Base-by-base conservation (phyloP, 2,888 invertebrate genomes). In the Pocota personata region DNA sequence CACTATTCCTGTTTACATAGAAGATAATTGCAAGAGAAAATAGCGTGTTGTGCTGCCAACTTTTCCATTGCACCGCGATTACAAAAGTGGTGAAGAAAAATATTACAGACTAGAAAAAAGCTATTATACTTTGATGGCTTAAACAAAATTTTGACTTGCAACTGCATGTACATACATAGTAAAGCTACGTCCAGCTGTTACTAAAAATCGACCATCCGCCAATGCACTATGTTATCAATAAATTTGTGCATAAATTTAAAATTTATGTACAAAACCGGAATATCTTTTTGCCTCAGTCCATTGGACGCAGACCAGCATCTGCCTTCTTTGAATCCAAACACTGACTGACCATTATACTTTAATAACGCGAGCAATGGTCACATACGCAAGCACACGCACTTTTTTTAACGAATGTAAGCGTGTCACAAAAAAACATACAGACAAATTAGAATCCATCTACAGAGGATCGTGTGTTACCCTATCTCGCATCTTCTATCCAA, bases 221-320 rank as follows among this genome's bases (percentile, higher is more conserved):
- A 24, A 4, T 43, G 7, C 8, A 21, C 14, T 24, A 48, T 72
- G 32, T 48, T 46, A 60, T 60, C 27, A 40, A 60, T 19, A 46
- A 50, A 50, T 60, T 50, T 72, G 19, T 40, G 60, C 72, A 72
- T 72, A 60, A 50, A 60, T n/a, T 73, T 62, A 73, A 3, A 16
- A 37, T 67, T 52, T 14, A 24, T 66, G 6, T 50, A 12, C 40
- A 62, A 21, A 73, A 73, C 73, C 73, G 50, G 73, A 52, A 62
- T 62, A n/a, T 21, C 50, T 35, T 12, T 52, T 37, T 0, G 73
- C 27, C 52, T 50, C 30, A 43, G 19, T 37, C 35, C 67, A 57
- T 43, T 3, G 48, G 50, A 10, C 14, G n/a, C 32, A 32, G 5
- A n/a, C n/a, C 69, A 71, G 58, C 69, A 58, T 69, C 69, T 69